Conservation (phyloP, 2,113 vertebrate genomes). For the Holacanthus passer region DNA sequence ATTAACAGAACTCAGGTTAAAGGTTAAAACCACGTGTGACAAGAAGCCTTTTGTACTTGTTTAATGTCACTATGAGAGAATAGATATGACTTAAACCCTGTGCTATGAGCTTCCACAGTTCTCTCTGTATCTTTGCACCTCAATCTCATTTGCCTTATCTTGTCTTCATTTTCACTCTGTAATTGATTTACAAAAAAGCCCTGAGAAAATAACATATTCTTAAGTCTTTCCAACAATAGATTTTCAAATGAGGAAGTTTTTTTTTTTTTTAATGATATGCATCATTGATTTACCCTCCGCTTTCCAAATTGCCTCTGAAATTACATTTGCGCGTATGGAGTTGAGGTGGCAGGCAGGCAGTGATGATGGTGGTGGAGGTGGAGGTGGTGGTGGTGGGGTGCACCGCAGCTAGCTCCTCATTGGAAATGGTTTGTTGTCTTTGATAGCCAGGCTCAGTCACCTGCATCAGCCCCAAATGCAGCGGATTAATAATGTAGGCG, state of each 20-base stretch:
- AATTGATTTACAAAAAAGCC: conserved; percentile 18
- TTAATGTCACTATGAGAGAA: too few species aligned
- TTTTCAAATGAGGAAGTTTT: conserved; percentile 19
- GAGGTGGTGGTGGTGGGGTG: background rate
- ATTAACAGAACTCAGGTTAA: background rate
- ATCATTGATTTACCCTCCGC: background rate
- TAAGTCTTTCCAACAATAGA: conserved; percentile 20
- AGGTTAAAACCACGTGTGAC: background rate
- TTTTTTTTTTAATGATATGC: background rate
- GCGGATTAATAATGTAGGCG: conserved; percentile 57
- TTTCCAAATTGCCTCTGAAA: conserved; percentile 52
- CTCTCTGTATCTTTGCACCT: background rate
- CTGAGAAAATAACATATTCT: background rate
- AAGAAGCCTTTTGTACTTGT: too few species aligned
- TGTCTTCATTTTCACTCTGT: conserved; percentile 21
- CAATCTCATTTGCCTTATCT: background rate
- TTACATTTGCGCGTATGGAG: conserved; percentile 27
- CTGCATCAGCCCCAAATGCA: conserved; percentile 30
- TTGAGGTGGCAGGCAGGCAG: conserved; percentile 1
- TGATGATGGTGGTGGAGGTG: background rate
- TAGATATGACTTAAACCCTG: too few species aligned
- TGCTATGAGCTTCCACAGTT: too few species aligned
- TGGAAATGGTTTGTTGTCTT: conserved; percentile 33
- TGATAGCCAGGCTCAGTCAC: conserved; percentile 45
- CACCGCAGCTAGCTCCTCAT: conserved; percentile 3